Percentiles rank a stretch among this genome's conserved stretches.
phyloP scores from a whole-genome alignment of 2,113 vertebrate genomes.

The Azemiops feae region DNA sequence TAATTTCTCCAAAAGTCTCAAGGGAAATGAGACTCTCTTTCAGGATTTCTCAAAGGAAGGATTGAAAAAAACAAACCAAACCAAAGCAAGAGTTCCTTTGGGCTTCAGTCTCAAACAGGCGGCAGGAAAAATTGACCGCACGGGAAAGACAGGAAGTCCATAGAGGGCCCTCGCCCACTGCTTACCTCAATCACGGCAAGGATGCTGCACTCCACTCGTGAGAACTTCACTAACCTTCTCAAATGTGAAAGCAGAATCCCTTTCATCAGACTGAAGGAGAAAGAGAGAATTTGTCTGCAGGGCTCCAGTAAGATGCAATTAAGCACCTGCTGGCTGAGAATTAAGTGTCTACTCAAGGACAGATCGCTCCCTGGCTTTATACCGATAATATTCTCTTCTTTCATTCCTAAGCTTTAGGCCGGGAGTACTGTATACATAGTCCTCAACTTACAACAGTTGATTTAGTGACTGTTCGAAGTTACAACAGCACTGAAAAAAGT shows the following conservation, averaged over 20 bases:
- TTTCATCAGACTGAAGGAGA: background rate
- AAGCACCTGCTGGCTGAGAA: background rate
- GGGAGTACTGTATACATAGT: background rate
- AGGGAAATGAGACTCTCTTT: background rate
- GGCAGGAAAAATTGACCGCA: background rate
- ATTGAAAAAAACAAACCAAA: background rate
- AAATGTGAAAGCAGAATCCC: background rate
- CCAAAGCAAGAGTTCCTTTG: background rate
- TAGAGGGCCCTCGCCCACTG: background rate
- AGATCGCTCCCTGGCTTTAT: background rate
- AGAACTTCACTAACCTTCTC: background rate
- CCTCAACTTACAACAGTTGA: too few species aligned
- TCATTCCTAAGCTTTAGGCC: background rate
- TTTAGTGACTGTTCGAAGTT: too few species aligned
- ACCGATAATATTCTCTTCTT: background rate
- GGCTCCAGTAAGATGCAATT: background rate
- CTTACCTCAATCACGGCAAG: background rate
- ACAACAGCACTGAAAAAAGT: too few species aligned
- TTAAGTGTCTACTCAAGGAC: background rate
- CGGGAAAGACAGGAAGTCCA: background rate
- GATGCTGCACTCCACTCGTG: background rate
- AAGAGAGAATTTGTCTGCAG: background rate
- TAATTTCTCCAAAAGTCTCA: background rate
- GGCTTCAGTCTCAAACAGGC: background rate
- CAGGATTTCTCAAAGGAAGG: background rate